These are phyloP conservation scores for Eunapius fragilis DNA, from an alignment of 37 sponge, comb jelly and placozoan genomes.

Conservation along the genomic window DNA sequence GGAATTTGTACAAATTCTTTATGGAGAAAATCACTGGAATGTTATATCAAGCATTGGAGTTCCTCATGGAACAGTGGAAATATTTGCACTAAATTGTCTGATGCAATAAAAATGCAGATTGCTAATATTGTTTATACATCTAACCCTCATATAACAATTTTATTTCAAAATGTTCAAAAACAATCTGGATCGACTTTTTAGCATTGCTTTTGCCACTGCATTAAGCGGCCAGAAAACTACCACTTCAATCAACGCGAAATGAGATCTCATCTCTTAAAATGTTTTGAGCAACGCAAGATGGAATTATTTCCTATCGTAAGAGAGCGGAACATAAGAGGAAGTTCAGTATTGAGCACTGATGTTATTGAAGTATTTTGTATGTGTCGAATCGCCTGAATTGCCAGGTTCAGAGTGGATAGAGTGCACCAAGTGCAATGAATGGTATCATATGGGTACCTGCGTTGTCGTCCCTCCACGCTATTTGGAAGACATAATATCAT, in stretches of 20 bases:
- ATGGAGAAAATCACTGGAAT: slow-evolving; percentile 31
- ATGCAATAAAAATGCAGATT: neutral
- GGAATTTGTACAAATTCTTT: slow-evolving; percentile 39
- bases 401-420: neutral
- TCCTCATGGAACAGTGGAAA: slow-evolving; percentile 6
- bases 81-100: neutral
- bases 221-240: slow-evolving; percentile 8
- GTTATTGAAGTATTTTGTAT: neutral
- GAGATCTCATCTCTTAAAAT: neutral
- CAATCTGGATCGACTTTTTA: slow-evolving; percentile 34
- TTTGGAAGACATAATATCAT: neutral
- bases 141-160: neutral
- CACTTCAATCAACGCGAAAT: slow-evolving; percentile 24
- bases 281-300: slow-evolving; percentile 4
- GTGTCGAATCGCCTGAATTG: neutral
- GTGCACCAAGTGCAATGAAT: neutral
- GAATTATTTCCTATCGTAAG: neutral
- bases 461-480: neutral
- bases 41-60: slow-evolving; percentile 35
- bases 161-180: slow-evolving; percentile 21
- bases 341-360: neutral
- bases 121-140: neutral
- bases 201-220: slow-evolving; percentile 24
- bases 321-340: neutral
- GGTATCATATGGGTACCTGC: neutral